Evolutionary conservation across 2,888 invertebrate genomes (phyloP), one percentile per base, ranked within the genome.

Genomic region (Eristalis tenax): DNA sequence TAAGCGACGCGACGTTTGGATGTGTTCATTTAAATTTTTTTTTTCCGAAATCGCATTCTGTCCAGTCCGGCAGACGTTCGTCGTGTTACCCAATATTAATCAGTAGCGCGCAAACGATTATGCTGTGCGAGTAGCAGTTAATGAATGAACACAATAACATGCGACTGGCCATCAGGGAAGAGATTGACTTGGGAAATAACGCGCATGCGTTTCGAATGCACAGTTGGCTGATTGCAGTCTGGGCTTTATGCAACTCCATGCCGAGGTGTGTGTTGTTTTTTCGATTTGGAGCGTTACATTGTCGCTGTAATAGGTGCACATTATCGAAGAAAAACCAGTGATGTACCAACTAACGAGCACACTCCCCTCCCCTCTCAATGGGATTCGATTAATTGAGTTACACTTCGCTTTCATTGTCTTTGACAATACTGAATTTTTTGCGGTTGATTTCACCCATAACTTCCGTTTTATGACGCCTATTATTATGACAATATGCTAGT

Each of bases 381-480:
- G 35, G 35, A 38, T 13, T 38, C 38, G 3, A 38, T 11, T 38
- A 38, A 38, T 38, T 38, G 38, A 38, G 13, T 38, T 32, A 4
- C 38, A 13, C 38, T 38, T 13, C 38, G 38, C 38, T 32, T 68
- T 63, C n/a, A 71, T 32, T 26, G 59, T 26, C 22, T 71, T 70
- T 75, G 69, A 74, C 77, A 74, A 73, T 69, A 59, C 56, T 68
- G 23, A 50, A 50, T 50, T 68, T n/a, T 70, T 66, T 74, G 70
- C 65, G 68, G 43, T 56, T 76, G 70, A 74, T 83, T 73, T 79
- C 66, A 59, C 57, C 75, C 32, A 76, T 85, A 63, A 63, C 70
- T 85, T 76, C 84, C 84, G 85, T 82, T 86, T 77, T 66, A 71
- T 74, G 66, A 70, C 70, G 43, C 70, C 78, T 75, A 78, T 86